These are phyloP conservation scores for Philypnodon macrostomus DNA, from an alignment of 2,797 vertebrate species.

Conservation along the genomic window DNA sequence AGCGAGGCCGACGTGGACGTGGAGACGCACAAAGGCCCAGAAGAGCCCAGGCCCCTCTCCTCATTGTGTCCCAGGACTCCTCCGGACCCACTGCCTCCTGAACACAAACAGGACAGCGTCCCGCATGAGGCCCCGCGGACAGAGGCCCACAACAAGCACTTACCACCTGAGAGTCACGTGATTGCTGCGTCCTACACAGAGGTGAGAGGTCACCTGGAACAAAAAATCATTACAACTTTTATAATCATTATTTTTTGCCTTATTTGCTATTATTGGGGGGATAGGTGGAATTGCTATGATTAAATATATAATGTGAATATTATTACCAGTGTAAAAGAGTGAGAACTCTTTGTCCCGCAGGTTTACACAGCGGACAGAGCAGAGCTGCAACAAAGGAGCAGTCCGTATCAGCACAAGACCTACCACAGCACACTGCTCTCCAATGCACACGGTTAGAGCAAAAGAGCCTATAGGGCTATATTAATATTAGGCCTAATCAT, in stretches of 20 bases:
- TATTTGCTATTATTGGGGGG: too few species aligned
- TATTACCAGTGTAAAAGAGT: too few species aligned
- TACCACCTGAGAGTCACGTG: conserved; percentile 62
- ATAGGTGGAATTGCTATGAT: too few species aligned
- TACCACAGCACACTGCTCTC: conserved; percentile 80
- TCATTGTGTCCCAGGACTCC: conserved; percentile 69
- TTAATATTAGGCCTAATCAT: background rate
- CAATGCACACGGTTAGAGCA: conserved; percentile 72
- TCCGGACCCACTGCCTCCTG: conserved; percentile 23
- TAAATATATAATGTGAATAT: too few species aligned
- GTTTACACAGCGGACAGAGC: conserved; percentile 84
- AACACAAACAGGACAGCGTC: conserved; percentile 1
- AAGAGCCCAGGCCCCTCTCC: conserved; percentile 73
- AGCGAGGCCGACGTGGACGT: conserved; percentile 94
- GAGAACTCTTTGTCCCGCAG: conserved; percentile 71
- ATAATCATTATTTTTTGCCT: too few species aligned
- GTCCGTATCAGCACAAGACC: conserved; percentile 74
- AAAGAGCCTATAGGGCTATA: background rate
- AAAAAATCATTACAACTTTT: too few species aligned
- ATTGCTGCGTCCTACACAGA: conserved; percentile 67
- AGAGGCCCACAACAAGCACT: conserved; percentile 66
- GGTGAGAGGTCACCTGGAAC: too few species aligned
- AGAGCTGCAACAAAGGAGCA: conserved; percentile 80
- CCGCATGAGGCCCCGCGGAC: conserved; percentile 62
- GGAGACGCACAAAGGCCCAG: conserved; percentile 85